Evolutionary conservation across 2,888 invertebrate species (phyloP).

Genomic region (Amblyjoppa proteus): DNA sequence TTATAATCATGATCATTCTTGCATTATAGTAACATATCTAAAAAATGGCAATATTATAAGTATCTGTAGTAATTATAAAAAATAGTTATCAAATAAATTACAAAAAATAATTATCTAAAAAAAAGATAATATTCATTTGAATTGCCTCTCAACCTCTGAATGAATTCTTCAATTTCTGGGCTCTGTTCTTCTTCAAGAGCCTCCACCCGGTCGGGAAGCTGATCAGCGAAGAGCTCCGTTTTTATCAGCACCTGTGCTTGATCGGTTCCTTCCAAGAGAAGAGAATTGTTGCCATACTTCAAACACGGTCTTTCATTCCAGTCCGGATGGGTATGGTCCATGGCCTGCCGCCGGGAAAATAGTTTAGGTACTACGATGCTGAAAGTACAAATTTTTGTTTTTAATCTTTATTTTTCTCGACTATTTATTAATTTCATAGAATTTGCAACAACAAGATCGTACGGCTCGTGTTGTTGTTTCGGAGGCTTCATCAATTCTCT

Average conservation of each 20-base stretch:
- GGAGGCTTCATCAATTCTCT: conserved; percentile 86
- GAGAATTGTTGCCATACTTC: conserved; percentile 87
- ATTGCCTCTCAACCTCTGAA: conserved; percentile 85
- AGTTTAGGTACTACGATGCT: conserved; percentile 51
- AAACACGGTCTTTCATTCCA: conserved; percentile 89
- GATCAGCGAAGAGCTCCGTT: conserved; percentile 88
- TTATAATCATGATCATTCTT: background rate
- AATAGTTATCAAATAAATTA: background rate
- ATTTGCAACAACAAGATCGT: background rate
- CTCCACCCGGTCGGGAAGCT: conserved; percentile 88
- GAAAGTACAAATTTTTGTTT: conserved; percentile 16
- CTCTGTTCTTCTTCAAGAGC: conserved; percentile 83
- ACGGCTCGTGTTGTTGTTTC: background rate
- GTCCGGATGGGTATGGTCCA: conserved; percentile 88
- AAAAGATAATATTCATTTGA: background rate
- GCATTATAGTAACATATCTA: background rate
- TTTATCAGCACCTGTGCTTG: conserved; percentile 95
- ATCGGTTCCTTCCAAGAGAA: conserved; percentile 90
- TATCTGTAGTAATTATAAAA: no score
- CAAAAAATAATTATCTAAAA: conserved; percentile 3
- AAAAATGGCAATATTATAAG: background rate
- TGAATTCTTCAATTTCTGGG: conserved; percentile 86
- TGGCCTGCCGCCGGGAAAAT: conserved; percentile 74
- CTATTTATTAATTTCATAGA: conserved; percentile 23
- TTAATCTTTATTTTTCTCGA: conserved; percentile 8